Conservation (phyloP, 2,888 invertebrate species). For the Oscheius myriophilus region DNA sequence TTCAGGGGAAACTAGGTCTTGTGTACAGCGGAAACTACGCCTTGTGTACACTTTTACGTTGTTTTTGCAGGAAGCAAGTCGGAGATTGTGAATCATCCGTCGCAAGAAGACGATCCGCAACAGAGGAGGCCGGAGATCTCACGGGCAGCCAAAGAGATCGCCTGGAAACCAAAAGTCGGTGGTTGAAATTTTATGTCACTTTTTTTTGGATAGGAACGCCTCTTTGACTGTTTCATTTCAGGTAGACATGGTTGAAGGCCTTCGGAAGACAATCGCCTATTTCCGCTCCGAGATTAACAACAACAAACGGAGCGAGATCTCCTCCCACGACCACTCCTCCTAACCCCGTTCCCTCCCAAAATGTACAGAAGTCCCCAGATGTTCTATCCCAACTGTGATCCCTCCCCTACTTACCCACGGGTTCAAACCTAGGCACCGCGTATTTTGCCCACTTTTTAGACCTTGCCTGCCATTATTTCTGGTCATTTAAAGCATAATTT, state of each 20-base stretch:
- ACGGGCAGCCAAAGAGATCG: slow-evolving; percentile 83
- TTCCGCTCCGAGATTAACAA: slow-evolving; percentile 84
- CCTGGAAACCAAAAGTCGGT: slow-evolving; percentile 89
- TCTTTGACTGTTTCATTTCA: slow-evolving; percentile 70
- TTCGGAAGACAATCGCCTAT: slow-evolving; percentile 90
- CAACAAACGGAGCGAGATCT: slow-evolving; percentile 40
- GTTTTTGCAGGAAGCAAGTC: slow-evolving; percentile 81
- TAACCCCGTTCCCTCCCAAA: no score
- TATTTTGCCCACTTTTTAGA: no score
- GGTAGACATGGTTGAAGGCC: slow-evolving; percentile 84
- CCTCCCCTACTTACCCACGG: no score
- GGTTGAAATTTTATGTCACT: background rate
- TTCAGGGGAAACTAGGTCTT: background rate
- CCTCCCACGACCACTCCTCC: background rate
- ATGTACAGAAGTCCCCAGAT: no score
- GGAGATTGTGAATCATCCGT: slow-evolving; percentile 83
- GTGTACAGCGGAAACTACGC: background rate
- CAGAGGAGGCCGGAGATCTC: slow-evolving; percentile 91
- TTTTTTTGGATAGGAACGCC: background rate
- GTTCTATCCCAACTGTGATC: no score
- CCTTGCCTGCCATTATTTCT: no score
- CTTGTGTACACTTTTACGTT: background rate
- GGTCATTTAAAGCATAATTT: no score
- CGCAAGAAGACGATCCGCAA: slow-evolving; percentile 95
- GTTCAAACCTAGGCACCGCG: no score